Conservation (phyloP, 2,113 vertebrate genomes). For the Pachycephala philippinensis region DNA sequence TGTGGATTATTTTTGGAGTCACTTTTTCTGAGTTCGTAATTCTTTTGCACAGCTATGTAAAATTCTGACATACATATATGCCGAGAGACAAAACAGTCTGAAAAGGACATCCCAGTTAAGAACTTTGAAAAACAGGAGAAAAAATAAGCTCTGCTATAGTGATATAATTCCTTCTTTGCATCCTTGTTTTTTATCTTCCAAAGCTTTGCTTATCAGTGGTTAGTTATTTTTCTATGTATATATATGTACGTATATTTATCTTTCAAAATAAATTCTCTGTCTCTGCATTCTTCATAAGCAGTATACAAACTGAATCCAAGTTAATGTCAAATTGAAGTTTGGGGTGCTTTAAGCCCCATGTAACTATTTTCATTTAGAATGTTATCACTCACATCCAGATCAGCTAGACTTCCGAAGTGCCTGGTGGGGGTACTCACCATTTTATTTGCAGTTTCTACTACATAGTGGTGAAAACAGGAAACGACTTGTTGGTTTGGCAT, state of each 20-base stretch:
- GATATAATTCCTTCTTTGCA: background rate
- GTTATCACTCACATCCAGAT: background rate
- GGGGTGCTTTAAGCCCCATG: background rate
- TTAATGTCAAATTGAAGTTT: background rate
- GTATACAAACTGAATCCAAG: background rate
- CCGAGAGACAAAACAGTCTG: background rate
- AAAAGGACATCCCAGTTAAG: background rate
- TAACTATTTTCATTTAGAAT: background rate
- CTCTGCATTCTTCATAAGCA: background rate
- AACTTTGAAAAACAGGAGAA: background rate
- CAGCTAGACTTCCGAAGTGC: background rate
- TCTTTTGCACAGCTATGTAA: background rate
- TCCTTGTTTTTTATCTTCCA: background rate
- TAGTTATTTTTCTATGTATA: background rate
- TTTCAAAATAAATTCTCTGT: background rate
- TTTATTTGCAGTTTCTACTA: background rate
- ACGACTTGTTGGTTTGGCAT: background rate
- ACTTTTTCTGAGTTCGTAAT: background rate
- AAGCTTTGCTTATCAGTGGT: background rate
- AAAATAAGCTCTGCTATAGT: background rate
- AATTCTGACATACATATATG: background rate
- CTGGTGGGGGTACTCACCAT: accelerated
- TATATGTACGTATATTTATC: accelerated
- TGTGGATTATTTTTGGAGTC: constrained; percentile 42
- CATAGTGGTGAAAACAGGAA: background rate